Percentiles rank a stretch among this genome's conserved stretches.
phyloP scores from a whole-genome alignment of 2,797 vertebrate genomes.

The Vireo griseus region DNA sequence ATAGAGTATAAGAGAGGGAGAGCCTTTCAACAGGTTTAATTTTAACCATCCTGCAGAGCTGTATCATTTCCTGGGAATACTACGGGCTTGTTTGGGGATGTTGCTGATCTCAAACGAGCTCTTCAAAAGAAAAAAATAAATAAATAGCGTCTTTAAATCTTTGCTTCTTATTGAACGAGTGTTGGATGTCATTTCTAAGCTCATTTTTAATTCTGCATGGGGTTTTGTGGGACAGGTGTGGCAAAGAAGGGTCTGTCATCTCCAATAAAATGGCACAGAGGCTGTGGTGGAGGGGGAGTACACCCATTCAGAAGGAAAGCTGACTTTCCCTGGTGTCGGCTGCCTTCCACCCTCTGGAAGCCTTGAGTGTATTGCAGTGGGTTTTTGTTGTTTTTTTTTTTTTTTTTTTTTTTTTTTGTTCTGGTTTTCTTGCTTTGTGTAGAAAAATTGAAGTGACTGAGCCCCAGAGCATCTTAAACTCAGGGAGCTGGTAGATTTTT shows the following conservation, averaged over 20 bases:
- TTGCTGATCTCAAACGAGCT: background rate
- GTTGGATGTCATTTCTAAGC: background rate
- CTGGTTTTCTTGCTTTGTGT: background rate
- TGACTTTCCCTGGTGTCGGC: background rate
- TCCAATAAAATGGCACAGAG: background rate
- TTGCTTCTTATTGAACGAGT: background rate
- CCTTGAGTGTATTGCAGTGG: background rate
- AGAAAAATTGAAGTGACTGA: background rate
- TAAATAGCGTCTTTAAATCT: background rate
- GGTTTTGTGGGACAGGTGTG: background rate
- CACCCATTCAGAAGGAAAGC: background rate
- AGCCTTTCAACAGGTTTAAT: background rate
- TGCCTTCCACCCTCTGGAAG: background rate
- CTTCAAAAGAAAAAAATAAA: background rate
- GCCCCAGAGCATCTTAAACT: background rate
- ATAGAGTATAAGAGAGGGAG: background rate
- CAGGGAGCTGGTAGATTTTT: background rate
- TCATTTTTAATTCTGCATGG: background rate
- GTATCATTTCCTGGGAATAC: background rate
- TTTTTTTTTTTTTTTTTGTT: background rate
- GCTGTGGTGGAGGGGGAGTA: background rate
- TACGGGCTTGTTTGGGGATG: background rate
- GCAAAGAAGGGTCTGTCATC: background rate
- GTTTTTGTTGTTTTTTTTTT: accelerated
- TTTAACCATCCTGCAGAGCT: background rate